Percentiles rank a stretch among this genome's conserved stretches.
Evolutionary conservation across 2,113 vertebrate species (phyloP).

Genomic region (Antigone vipio): DNA sequence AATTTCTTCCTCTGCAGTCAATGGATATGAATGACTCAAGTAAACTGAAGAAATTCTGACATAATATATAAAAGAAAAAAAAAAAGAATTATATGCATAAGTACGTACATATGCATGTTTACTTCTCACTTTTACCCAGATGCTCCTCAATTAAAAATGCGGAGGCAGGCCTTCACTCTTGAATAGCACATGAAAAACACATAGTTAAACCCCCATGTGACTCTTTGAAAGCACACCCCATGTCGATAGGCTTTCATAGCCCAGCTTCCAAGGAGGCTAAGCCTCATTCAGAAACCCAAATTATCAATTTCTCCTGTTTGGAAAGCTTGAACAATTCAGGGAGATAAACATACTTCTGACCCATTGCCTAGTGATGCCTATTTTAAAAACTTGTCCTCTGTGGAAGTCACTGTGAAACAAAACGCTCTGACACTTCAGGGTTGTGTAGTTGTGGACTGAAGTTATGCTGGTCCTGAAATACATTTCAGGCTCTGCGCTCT

Average conservation of each 20-base stretch:
- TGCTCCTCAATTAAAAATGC: neutral
- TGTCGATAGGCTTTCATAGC: neutral
- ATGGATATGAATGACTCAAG: neutral
- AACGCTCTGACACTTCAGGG: neutral
- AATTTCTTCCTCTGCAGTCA: neutral
- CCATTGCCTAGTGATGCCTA: constrained; percentile 31
- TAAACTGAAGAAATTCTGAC: neutral
- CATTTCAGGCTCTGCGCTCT: neutral
- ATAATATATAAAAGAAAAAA: neutral
- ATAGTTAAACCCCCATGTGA: neutral
- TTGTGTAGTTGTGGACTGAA: neutral
- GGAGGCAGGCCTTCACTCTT: neutral
- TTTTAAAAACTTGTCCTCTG: neutral
- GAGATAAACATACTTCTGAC: constrained; percentile 36
- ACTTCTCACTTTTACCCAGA: neutral
- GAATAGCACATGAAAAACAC: neutral
- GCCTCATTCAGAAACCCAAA: constrained; percentile 32
- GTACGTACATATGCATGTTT: neutral
- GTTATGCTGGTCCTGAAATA: neutral
- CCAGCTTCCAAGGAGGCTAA: constrained; percentile 8
- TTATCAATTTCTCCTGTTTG: constrained; percentile 38
- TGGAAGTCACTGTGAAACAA: neutral
- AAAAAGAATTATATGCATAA: neutral
- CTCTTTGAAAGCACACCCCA: neutral
- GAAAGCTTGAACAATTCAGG: constrained; percentile 9